Evolutionary conservation across 2,113 vertebrate species (phyloP), one percentile per base, ranked within the genome.

Genomic region (Petrocephalus zakoni): DNA sequence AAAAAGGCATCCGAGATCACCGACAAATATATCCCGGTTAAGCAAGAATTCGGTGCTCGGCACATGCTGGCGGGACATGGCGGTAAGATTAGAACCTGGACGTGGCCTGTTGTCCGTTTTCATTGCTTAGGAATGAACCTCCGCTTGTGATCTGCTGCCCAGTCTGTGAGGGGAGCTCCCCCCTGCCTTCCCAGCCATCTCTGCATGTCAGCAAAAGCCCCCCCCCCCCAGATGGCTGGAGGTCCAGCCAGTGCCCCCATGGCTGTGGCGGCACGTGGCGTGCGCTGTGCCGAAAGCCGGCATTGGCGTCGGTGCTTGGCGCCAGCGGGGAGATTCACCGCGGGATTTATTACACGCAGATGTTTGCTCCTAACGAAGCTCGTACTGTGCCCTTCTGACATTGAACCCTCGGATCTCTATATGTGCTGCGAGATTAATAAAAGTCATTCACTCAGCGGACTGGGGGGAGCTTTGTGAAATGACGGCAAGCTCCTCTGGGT

Each of bases 111-210:
- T 88, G 92, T 93, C 94, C 94, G 93, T 94, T 95, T 94, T 94
- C 91, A 90, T 93, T 91, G 92, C 91, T 92, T 90, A 92, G 93
- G 91, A 92, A 93, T 92, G 92, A 91, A 92, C 93, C 94, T 94
- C 94, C 94, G 92, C 52, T 90, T 95, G 94, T 94, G 95, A 94
- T 95, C 93, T 92, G 91, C 92, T 89, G 92, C 93, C 89, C 90
- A 90, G 90, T 92, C 92, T 91, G 46, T 90, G 89, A 92, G 91
- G 92, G 75, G 89, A 89, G 90, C 90, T 91, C 88, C 75, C 89
- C n/a, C 2, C 4, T 0, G 11, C 29, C 72, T 9, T 34, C 13
- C 15, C 7, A 25, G 61, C 61, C 21, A 68, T 22, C 61, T 68
- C 61, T 8, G 10, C 61, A 64, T 25, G 61, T 9, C 61, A n/a